Evolutionary conservation across 2,797 vertebrate species (phyloP).

Genomic region (Enteromius radiatus): DNA sequence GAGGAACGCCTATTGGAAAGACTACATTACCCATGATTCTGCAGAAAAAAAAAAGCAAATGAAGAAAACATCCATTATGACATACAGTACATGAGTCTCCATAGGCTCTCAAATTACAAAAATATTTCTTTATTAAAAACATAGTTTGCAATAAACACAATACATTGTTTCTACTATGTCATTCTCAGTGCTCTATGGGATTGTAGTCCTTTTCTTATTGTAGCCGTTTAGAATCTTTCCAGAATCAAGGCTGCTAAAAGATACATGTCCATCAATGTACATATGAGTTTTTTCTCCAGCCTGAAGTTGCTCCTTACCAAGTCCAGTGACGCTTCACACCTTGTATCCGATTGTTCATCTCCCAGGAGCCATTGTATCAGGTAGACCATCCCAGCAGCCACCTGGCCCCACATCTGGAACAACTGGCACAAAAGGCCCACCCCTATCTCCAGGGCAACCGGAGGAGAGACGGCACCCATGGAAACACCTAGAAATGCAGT

Average conservation of each 20-base stretch:
- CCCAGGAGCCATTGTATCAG: slow-evolving; percentile 88
- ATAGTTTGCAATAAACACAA: neutral
- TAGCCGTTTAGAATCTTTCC: neutral
- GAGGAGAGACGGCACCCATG: slow-evolving; percentile 80
- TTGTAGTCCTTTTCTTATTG: neutral
- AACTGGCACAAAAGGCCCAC: slow-evolving; percentile 83
- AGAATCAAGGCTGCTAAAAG: neutral
- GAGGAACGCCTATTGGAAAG: neutral
- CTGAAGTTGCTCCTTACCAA: slow-evolving; percentile 67
- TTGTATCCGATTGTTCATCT: slow-evolving; percentile 63
- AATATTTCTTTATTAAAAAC: neutral
- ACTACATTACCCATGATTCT: neutral
- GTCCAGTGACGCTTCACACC: slow-evolving; percentile 59
- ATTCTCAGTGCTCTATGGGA: neutral
- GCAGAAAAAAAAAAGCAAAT: too few species aligned
- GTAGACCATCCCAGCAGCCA: slow-evolving; percentile 70
- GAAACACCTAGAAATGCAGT: slow-evolving; percentile 73
- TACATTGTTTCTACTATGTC: neutral
- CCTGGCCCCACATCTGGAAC: slow-evolving; percentile 80
- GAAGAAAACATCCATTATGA: neutral
- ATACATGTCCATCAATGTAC: neutral
- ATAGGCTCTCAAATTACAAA: neutral
- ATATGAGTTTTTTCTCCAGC: neutral
- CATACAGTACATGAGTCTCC: neutral
- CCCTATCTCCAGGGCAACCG: slow-evolving; percentile 83